Conservation (phyloP, 1,140 invertebrate genomes). For the Branchinecta lynchi region DNA sequence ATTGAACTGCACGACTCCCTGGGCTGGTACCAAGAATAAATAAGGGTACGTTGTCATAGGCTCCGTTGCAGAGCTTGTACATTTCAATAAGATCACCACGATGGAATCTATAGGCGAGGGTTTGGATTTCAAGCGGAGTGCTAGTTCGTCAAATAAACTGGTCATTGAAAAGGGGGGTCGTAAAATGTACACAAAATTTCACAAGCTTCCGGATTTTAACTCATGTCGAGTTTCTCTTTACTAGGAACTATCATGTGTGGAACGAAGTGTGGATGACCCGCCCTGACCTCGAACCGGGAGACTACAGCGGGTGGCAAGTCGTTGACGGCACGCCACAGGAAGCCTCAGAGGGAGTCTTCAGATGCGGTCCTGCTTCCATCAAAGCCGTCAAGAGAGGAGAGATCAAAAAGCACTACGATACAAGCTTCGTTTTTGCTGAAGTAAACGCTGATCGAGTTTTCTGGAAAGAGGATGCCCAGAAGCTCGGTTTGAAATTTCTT, state of each 20-base stretch:
- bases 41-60: too few species aligned
- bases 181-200: too few species aligned
- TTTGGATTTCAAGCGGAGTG: too few species aligned
- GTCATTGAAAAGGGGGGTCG: too few species aligned
- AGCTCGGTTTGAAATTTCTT: not conserved
- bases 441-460: slow-evolving; percentile 39
- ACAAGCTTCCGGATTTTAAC: too few species aligned
- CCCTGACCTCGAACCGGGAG: slow-evolving; percentile 46
- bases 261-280: slow-evolving; percentile 66
- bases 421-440: slow-evolving; percentile 37
- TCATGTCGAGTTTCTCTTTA: too few species aligned
- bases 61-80: too few species aligned
- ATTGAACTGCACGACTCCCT: too few species aligned
- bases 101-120: too few species aligned
- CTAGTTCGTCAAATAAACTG: too few species aligned
- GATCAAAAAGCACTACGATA: slow-evolving; percentile 36
- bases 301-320: slow-evolving; percentile 62
- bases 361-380: slow-evolving; percentile 37
- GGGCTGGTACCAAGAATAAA: too few species aligned
- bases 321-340: slow-evolving; percentile 64
- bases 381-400: slow-evolving; percentile 38
- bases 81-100: too few species aligned
- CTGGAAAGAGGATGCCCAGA: slow-evolving; percentile 25
- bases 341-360: slow-evolving; percentile 30
- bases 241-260: slow-evolving; percentile 68